Conservation (phyloP, 2,797 vertebrate species). For the Eospalax fontanierii region DNA sequence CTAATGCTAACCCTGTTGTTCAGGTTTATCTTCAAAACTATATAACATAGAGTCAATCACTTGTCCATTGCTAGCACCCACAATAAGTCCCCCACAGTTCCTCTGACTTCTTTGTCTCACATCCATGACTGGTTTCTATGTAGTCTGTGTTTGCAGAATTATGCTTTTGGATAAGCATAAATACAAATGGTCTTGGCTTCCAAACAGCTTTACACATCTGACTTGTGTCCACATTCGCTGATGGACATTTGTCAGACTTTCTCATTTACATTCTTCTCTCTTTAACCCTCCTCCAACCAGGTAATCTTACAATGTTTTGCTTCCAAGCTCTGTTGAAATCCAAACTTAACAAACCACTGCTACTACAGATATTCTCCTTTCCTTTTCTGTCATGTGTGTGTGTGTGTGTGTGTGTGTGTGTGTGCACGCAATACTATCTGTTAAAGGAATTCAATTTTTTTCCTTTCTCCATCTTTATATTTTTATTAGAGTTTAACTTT, state of each 20-base stretch:
- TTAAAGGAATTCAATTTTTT: conserved; percentile 19
- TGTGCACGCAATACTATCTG: no score
- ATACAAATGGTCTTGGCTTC: background rate
- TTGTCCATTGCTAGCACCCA: conserved; percentile 74
- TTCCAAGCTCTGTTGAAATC: conserved; percentile 63
- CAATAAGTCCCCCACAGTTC: conserved; percentile 55
- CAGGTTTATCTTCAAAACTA: conserved; percentile 76
- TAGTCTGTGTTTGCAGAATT: background rate
- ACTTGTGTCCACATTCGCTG: no score
- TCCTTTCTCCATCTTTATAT: background rate
- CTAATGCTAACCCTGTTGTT: conserved; percentile 72
- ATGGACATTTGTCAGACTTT: background rate
- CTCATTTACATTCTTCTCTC: background rate
- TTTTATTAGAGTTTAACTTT: background rate
- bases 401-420: background rate
- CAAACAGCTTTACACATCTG: background rate
- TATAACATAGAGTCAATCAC: conserved; percentile 76
- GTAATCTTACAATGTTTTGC: conserved; percentile 22
- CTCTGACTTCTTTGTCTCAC: conserved; percentile 4
- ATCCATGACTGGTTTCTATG: background rate
- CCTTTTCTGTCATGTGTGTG: background rate
- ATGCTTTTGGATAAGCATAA: background rate
- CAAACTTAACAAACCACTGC: conserved; percentile 26
- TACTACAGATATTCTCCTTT: conserved; percentile 23
- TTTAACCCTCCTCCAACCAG: background rate